A percentile compares a stretch with the other conserved stretches of the same genome.
phyloP scores from a whole-genome alignment of 2,113 vertebrate genomes.

The Tenrec ecaudatus region DNA sequence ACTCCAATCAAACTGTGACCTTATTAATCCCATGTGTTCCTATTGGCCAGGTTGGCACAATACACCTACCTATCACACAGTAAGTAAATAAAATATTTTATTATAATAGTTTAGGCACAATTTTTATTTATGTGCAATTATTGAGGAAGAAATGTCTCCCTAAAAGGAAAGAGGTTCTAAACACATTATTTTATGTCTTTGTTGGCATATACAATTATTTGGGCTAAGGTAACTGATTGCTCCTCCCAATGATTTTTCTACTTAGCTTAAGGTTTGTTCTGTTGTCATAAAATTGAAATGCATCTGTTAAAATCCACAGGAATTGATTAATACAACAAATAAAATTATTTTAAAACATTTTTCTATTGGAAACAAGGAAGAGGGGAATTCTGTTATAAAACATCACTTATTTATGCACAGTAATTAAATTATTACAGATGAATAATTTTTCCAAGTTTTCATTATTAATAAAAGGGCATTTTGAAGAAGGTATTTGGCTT shows the following conservation, averaged over 20 bases:
- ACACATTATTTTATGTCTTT: not conserved
- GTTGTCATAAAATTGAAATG: slow-evolving; percentile 42
- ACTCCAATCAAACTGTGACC: not conserved
- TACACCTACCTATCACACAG: no score
- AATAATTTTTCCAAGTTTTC: slow-evolving; percentile 14
- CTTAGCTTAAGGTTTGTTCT: slow-evolving; percentile 39
- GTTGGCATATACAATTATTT: slow-evolving; percentile 8
- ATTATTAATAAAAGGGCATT: slow-evolving; percentile 36
- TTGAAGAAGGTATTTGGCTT: slow-evolving; percentile 18
- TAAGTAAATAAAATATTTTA: slow-evolving; percentile 8
- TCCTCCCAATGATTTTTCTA: not conserved
- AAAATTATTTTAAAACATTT: not conserved
- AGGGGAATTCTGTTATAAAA: not conserved
- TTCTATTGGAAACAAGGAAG: not conserved
- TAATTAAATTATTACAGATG: not conserved
- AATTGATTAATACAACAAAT: not conserved
- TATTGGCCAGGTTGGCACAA: no score
- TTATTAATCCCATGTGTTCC: no score
- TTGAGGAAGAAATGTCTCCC: not conserved
- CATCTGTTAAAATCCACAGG: not conserved
- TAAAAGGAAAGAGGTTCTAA: not conserved
- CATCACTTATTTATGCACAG: not conserved
- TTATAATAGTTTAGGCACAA: slow-evolving; percentile 14
- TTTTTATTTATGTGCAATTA: slow-evolving; percentile 18
- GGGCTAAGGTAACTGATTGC: not conserved